phyloP scores from a whole-genome alignment of 2,888 invertebrate species.

The Watsonalla binaria region DNA sequence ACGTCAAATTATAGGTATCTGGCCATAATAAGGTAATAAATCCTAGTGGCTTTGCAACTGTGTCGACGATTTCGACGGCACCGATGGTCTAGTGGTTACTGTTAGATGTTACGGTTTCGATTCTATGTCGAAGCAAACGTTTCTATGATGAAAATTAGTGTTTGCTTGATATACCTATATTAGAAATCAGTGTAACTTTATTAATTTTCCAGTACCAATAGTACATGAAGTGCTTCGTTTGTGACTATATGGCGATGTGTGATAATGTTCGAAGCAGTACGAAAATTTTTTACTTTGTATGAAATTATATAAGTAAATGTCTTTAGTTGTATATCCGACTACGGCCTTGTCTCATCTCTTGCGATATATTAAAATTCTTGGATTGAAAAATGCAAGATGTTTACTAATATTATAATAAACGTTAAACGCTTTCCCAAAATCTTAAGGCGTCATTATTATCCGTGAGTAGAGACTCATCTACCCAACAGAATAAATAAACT shows the following conservation, averaged over 20 bases:
- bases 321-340: neutral
- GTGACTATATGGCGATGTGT: too few relatives aligned
- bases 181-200: too few relatives aligned
- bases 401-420: conserved; percentile 27
- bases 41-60: conserved; percentile 16
- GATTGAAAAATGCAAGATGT: conserved; percentile 27
- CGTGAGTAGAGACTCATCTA: conserved; percentile 45
- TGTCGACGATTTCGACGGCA: conserved; percentile 7
- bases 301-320: neutral
- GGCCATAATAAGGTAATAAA: conserved; percentile 31
- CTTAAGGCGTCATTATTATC: conserved; percentile 62
- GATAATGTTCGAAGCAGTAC: too few relatives aligned
- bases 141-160: too few relatives aligned
- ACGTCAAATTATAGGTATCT: conserved; percentile 26
- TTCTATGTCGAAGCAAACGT: too few relatives aligned
- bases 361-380: conserved; percentile 30
- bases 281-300: too few relatives aligned
- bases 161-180: too few relatives aligned
- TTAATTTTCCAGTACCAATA: too few relatives aligned
- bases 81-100: too few relatives aligned
- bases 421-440: conserved; percentile 45
- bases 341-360: conserved; percentile 10
- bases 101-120: too few relatives aligned
- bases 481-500: conserved; percentile 66
- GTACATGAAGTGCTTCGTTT: too few relatives aligned